Evolutionary conservation across 2,888 invertebrate genomes (phyloP), one percentile per base, ranked within the genome.

Genomic region (Amphiduros pacificus): DNA sequence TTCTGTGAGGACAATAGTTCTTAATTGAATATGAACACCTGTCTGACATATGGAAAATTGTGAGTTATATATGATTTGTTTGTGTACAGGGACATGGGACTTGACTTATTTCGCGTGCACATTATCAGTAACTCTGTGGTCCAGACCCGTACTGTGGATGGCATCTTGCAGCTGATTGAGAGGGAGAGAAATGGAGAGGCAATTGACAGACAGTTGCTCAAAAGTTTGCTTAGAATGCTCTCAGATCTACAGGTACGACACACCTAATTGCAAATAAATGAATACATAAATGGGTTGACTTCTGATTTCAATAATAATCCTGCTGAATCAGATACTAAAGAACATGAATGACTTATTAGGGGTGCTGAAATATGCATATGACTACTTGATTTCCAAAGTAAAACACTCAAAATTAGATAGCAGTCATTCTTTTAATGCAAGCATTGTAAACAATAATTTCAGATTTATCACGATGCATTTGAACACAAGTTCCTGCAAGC

Each of bases 151-250:
- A 93, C 94, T 0, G 94, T 98, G 11, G 94, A 95, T 75, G 97
- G 97, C 0, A 84, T 99, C 26, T 85, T 99, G 60, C 87, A 91
- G 85, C 86, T 97, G 11, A 97, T 99, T 58, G 94, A 96, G 79
- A 89, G 91, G 68, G 99, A 99, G 82, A 87, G 99, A 2, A 91
- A 91, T 70, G 98, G 97, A 0, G 94, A 97, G 79, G 72, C 78
- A 3, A 79, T 85, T 0, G 96, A 99, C 83, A 88, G 96, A 66
- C 92, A 92, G 0, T 85, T 99, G 72, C 87, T 99, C 26, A 98
- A 98, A 83, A 95, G 93, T 66, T 85, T 98, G 56, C 87, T 99
- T 32, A 86, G 97, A 72, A 99, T 99, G 98, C 86, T 99, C 61
- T 94, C 94, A 26, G 97, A 96, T 84, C 86, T 99, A 67, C 96